These are phyloP conservation scores for Morus bassanus DNA, from an alignment of 2,797 vertebrate species.

Conservation along the genomic window DNA sequence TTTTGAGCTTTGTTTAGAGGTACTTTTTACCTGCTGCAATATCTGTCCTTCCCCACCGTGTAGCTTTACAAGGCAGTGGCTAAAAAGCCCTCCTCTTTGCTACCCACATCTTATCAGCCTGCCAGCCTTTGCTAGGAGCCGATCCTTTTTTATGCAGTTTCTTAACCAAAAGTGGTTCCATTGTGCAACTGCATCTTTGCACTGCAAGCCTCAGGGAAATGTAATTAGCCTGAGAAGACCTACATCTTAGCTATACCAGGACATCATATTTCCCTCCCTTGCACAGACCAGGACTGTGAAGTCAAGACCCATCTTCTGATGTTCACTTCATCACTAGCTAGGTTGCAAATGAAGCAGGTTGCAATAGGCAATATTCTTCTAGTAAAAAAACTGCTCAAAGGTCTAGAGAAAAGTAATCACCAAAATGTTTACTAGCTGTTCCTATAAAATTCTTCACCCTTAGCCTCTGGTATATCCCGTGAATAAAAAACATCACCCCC, in stretches of 20 bases:
- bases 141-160: neutral
- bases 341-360: neutral
- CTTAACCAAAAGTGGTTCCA: neutral
- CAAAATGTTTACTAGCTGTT: neutral
- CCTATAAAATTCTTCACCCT: neutral
- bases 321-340: neutral
- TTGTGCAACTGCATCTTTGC: conserved; percentile 11
- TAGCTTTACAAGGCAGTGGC: neutral
- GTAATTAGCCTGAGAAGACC: neutral
- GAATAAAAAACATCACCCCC: neutral
- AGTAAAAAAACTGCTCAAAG: neutral
- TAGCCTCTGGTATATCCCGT: neutral
- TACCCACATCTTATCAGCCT: neutral
- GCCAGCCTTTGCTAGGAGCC: neutral
- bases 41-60: neutral
- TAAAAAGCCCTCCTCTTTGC: neutral
- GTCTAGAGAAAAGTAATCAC: neutral
- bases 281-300: neutral
- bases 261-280: neutral
- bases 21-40: neutral
- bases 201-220: conserved; percentile 17
- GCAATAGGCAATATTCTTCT: neutral
- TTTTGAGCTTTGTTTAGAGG: neutral
- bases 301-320: neutral
- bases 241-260: neutral